phyloP scores from a whole-genome alignment of 2,797 vertebrate species.

The Diplodus sargus region DNA sequence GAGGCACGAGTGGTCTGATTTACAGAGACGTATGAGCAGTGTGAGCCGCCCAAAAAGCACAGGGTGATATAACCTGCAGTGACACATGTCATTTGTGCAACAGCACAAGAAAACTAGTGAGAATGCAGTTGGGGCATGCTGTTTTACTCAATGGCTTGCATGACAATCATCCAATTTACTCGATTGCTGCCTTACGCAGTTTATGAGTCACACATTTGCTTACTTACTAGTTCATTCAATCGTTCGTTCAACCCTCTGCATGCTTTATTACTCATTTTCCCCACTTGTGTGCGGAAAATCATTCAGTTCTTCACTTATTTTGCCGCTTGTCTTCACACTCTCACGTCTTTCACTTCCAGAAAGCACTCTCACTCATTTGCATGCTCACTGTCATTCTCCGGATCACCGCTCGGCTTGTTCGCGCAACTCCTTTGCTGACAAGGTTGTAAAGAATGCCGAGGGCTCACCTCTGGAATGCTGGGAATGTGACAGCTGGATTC shows the following conservation, averaged over 20 bases:
- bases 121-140: not conserved
- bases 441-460: conserved; percentile 43
- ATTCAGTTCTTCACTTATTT: not conserved
- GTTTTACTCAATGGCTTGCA: conserved; percentile 8
- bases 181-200: not conserved
- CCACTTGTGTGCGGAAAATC: not conserved
- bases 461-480: conserved; percentile 63
- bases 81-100: not conserved
- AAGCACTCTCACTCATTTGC: not conserved
- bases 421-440: conserved; percentile 46
- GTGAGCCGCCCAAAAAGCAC: conserved; percentile 12
- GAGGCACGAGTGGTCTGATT: conserved; percentile 1
- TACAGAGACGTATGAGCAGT: not conserved
- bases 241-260: not conserved
- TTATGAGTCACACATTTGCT: conserved; percentile 8
- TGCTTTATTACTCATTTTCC: not conserved
- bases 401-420: conserved; percentile 35
- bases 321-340: not conserved
- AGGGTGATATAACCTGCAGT: conserved; percentile 12
- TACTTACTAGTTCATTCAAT: not conserved
- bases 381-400: not conserved
- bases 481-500: conserved; percentile 65
- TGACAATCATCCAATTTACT: not conserved
- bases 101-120: not conserved
- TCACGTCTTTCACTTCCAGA: not conserved